Evolutionary conservation across 53 echinoderm and acorn worm genomes (phyloP).

Genomic region (Hippasteria phrygiana): DNA sequence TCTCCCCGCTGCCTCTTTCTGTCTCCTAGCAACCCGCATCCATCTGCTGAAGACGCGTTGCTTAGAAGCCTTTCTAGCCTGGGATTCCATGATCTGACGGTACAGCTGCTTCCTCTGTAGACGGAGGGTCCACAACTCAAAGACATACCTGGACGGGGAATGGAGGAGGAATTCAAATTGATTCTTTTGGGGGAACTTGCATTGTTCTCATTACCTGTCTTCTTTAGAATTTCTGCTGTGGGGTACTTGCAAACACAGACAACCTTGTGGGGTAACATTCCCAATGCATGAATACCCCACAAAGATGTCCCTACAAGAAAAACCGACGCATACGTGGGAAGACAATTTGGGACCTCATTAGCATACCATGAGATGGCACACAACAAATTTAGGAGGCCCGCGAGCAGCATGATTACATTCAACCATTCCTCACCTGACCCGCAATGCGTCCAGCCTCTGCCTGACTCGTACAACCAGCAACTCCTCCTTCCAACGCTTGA

Average conservation of each 20-base stretch:
- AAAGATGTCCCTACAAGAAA: too few relatives aligned
- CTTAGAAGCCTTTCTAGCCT: slow-evolving; percentile 64
- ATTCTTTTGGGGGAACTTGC: too few relatives aligned
- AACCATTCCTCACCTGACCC: slow-evolving; percentile 31
- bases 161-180: neutral
- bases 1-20: slow-evolving; percentile 55
- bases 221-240: too few relatives aligned
- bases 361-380: too few relatives aligned
- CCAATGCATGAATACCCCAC: too few relatives aligned
- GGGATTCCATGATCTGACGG: slow-evolving; percentile 62
- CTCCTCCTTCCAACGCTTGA: slow-evolving; percentile 65
- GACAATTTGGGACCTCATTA: too few relatives aligned
- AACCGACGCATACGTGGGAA: too few relatives aligned
- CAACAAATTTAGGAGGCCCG: too few relatives aligned
- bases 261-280: too few relatives aligned
- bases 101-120: slow-evolving; percentile 61
- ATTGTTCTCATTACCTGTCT: too few relatives aligned
- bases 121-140: slow-evolving; percentile 67
- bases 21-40: slow-evolving; percentile 47
- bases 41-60: slow-evolving; percentile 54
- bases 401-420: neutral
- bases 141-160: slow-evolving; percentile 49
- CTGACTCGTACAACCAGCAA: slow-evolving; percentile 33
- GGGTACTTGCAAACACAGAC: too few relatives aligned
- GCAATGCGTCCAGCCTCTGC: slow-evolving; percentile 48